Percentiles rank a stretch among this genome's conserved stretches.
Conservation (phyloP, 2,113 vertebrate genomes). For the Podarcis cretensis region DNA sequence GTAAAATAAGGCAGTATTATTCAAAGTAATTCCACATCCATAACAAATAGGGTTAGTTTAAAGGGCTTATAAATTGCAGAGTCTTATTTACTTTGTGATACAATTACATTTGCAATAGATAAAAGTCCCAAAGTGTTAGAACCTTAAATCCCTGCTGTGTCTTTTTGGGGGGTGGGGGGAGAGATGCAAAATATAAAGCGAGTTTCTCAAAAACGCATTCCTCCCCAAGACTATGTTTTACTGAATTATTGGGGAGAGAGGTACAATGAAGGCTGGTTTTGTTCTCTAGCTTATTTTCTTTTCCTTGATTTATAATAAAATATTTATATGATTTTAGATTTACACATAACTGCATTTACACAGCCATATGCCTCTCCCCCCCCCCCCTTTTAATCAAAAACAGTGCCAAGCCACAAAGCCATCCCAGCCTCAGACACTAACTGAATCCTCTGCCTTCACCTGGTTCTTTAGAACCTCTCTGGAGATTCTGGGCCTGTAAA, state of each 20-base stretch:
- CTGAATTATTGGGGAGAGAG: background rate
- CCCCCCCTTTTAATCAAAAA: constrained; percentile 8
- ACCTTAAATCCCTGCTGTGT: constrained; percentile 51
- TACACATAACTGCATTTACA: constrained; percentile 2
- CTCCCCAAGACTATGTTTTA: constrained; percentile 38
- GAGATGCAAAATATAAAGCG: constrained; percentile 43
- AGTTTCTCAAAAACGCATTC: constrained; percentile 31
- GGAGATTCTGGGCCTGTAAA: background rate
- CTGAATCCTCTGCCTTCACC: background rate
- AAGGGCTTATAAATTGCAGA: constrained; percentile 66
- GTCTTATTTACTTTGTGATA: constrained; percentile 65
- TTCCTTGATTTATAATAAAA: constrained; percentile 30
- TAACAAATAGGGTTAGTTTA: constrained; percentile 60
- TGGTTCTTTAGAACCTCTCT: background rate
- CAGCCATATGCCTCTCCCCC: background rate
- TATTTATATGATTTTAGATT: constrained; percentile 18
- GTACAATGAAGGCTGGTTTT: background rate
- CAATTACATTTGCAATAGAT: constrained; percentile 68
- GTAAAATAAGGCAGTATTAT: constrained; percentile 69
- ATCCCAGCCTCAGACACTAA: background rate
- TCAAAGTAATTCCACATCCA: constrained; percentile 60
- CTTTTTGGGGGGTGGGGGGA: background rate
- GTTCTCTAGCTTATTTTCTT: background rate
- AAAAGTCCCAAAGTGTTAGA: constrained; percentile 59
- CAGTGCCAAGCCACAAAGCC: background rate